Conservation (phyloP, 1,140 invertebrate species). For the Halotydeus destructor region DNA sequence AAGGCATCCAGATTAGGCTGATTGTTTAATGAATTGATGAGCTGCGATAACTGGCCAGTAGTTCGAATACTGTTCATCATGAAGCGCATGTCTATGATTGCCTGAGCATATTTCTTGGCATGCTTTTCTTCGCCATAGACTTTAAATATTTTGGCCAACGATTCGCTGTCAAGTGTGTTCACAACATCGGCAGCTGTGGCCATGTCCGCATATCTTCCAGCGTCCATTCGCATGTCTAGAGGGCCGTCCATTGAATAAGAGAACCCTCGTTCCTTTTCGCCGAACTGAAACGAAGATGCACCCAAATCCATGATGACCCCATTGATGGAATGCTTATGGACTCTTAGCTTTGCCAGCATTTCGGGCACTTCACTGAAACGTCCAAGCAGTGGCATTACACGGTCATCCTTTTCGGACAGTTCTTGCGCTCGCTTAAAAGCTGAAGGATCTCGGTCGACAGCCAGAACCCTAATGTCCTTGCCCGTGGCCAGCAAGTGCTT, state of each 20-base stretch:
- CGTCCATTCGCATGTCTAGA: slow-evolving; percentile 91
- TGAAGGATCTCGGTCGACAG: slow-evolving; percentile 67
- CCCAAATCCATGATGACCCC: slow-evolving; percentile 80
- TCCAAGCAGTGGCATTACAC: slow-evolving; percentile 51
- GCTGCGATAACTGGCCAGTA: slow-evolving; percentile 55
- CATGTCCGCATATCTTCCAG: slow-evolving; percentile 33
- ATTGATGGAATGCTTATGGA: slow-evolving; percentile 46
- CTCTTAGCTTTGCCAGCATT: slow-evolving; percentile 35
- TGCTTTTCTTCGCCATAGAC: slow-evolving; percentile 73
- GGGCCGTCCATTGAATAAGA: slow-evolving; percentile 57
- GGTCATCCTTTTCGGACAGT: slow-evolving; percentile 16
- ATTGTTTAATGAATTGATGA: slow-evolving; percentile 33
- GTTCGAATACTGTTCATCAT: slow-evolving; percentile 53
- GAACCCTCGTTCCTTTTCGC: slow-evolving; percentile 58
- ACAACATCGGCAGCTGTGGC: slow-evolving; percentile 69
- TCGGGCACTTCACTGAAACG: slow-evolving; percentile 62
- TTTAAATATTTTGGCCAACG: slow-evolving; percentile 61
- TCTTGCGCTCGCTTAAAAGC: slow-evolving; percentile 41
- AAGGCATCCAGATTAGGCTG: slow-evolving; percentile 41
- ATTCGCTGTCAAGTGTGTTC: slow-evolving; percentile 46
- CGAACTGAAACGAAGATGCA: slow-evolving; percentile 89
- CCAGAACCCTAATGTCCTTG: slow-evolving; percentile 39
- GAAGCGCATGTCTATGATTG: slow-evolving; percentile 65
- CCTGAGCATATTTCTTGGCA: slow-evolving; percentile 62
- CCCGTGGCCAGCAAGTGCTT: slow-evolving; percentile 33